Conservation (phyloP, 2,888 invertebrate genomes). For the Notodonta dromedarius region DNA sequence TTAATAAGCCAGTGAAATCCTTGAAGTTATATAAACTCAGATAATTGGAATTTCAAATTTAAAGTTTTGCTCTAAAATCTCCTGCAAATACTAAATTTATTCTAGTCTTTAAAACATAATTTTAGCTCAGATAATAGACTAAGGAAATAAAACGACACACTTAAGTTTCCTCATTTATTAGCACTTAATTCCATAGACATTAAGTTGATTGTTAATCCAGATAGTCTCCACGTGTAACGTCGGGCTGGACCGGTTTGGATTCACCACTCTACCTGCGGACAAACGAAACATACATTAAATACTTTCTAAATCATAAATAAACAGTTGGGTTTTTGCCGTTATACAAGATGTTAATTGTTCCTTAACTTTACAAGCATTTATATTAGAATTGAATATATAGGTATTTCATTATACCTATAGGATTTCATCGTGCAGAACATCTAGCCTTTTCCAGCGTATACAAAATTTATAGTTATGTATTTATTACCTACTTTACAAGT, state of each 20-base stretch:
- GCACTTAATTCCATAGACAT: conserved; percentile 3
- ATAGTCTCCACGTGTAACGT: background rate
- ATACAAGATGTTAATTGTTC: no score
- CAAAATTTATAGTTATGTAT: no score
- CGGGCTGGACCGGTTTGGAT: background rate
- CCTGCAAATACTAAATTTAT: background rate
- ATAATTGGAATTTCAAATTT: background rate
- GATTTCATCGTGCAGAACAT: no score
- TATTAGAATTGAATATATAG: no score
- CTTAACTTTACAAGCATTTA: no score
- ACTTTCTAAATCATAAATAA: conserved; percentile 2
- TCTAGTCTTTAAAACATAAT: background rate
- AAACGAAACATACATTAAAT: conserved; percentile 1
- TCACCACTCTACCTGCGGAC: conserved; percentile 6
- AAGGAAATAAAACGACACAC: conserved; percentile 2
- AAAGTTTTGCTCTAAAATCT: background rate
- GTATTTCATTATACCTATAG: no score
- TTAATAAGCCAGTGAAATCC: no score
- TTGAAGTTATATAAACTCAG: no score
- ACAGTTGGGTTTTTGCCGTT: background rate
- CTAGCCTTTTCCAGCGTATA: no score
- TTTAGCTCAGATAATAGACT: background rate
- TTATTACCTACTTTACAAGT: no score
- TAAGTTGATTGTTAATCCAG: conserved; percentile 2
- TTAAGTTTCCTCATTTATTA: conserved; percentile 3